Base-by-base conservation (phyloP, 2,888 invertebrate genomes). In the Podotricha telesiphe region DNA sequence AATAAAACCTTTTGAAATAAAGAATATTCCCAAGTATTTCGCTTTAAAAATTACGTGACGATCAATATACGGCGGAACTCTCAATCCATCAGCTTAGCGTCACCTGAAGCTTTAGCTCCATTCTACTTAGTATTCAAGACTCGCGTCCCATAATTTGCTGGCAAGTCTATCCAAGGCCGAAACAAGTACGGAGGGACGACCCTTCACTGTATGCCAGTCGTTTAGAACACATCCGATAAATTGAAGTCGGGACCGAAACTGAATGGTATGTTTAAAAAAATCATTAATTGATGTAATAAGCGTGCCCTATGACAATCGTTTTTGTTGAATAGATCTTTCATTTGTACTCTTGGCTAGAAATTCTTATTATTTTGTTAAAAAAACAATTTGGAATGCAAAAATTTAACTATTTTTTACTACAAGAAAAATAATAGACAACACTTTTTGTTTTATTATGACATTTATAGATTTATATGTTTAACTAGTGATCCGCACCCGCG, bases 61-160 rank as follows among this genome's bases (percentile, higher is more conserved):
- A 66, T 58, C 58, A 58, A 65, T 58, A 58, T 48, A 48, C 48
- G 65, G n/a, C 17, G 37, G 17, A 47, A 47, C 40, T 78, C 79
- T 80, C 85, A 88, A 86, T 87, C 87, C 86, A 87, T 87, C 87
- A 85, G 86, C 89, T 89, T 90, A 89, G 82, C 78, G 80, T 85
- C 88, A 89, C 88, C 88, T 88, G 84, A 84, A 83, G 86, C 86
- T 86, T 84, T 86, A 85, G 87, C 86, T 88, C 79, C n/a, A 40
- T 20, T 42, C 84, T 78, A 81, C 82, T 91, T 91, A 89, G 88
- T 91, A 91, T 90, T 90, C 91, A 84, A 81, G 80, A 79, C 82
- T 73, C 80, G 88, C 85, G 82, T 83, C 84, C 84, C 86, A 87
- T 89, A 90, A 89, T 89, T 89, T 86, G 87, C 84, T 80, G 75